These are phyloP conservation scores for Orycteropus afer DNA, from an alignment of 2,113 vertebrate genomes.

Conservation along the genomic window DNA sequence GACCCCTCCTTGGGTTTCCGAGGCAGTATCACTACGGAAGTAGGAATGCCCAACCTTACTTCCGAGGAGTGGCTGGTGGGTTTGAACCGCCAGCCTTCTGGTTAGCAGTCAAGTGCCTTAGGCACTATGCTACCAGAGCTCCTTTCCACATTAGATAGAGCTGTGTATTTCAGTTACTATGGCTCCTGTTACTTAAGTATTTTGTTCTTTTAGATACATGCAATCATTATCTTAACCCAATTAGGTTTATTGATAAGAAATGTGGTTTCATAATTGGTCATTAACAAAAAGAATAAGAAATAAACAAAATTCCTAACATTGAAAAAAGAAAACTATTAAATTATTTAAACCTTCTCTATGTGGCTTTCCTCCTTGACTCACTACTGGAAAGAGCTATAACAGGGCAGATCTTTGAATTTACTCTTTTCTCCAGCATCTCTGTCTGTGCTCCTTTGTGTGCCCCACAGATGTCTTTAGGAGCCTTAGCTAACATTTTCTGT, in stretches of 20 bases:
- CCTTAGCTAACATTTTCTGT: background rate
- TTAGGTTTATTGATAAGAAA: constrained; percentile 13
- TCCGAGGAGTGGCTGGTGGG: no score
- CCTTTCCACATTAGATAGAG: background rate
- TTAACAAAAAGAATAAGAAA: background rate
- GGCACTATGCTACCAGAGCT: no score
- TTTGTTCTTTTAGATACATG: background rate
- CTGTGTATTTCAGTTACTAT: background rate
- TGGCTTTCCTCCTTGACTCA: background rate
- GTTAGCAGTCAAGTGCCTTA: no score
- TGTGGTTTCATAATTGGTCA: background rate
- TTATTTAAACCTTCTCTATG: background rate
- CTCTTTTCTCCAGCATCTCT: background rate
- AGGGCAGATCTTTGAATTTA: background rate
- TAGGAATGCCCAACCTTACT: no score
- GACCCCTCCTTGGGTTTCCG: no score
- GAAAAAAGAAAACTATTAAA: background rate
- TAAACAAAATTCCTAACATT: background rate
- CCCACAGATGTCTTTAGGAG: background rate
- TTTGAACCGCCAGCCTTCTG: no score
- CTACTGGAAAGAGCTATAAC: background rate
- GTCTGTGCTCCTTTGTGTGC: background rate
- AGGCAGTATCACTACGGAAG: no score
- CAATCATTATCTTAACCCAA: background rate
- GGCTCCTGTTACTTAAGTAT: background rate